A percentile compares a stretch with the other conserved stretches of the same genome.
These are phyloP conservation scores for Pholis gunnellus DNA, from an alignment of 2,113 vertebrate genomes.

Conservation along the genomic window DNA sequence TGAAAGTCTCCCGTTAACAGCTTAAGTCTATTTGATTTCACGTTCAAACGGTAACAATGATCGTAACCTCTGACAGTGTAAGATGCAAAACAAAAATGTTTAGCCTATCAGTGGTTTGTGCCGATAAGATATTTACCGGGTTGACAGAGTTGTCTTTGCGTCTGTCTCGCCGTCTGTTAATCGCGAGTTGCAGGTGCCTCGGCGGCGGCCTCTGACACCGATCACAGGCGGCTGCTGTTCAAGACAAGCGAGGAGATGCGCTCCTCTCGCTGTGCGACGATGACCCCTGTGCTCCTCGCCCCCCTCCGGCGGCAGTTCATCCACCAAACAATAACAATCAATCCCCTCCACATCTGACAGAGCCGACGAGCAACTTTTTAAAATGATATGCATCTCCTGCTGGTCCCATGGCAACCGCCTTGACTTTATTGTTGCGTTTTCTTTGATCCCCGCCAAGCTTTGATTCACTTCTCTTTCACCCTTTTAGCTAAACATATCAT, in stretches of 20 bases:
- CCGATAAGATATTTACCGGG: constrained; percentile 72
- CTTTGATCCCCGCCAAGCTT: constrained; percentile 86
- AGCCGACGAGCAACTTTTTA: constrained; percentile 78
- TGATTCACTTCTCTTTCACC: constrained; percentile 87
- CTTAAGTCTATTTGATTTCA: constrained; percentile 74
- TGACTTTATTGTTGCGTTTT: constrained; percentile 85
- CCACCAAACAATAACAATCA: constrained; percentile 85
- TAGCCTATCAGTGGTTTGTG: constrained; percentile 71
- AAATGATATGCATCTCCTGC: constrained; percentile 88
- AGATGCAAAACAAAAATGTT: constrained; percentile 78
- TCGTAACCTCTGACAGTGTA: constrained; percentile 62
- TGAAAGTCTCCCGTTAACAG: constrained; percentile 65
- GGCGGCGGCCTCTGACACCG: constrained; percentile 60
- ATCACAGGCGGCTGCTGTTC: constrained; percentile 73
- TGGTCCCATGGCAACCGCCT: constrained; percentile 87
- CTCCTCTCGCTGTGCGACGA: constrained; percentile 73
- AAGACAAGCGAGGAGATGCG: constrained; percentile 68
- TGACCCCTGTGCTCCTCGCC: constrained; percentile 77
- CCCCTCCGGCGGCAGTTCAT: constrained; percentile 73
- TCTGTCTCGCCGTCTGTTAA: constrained; percentile 73
- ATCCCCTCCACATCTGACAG: constrained; percentile 81
- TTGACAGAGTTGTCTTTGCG: constrained; percentile 70
- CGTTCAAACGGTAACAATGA: constrained; percentile 62
- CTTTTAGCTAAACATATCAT: constrained; percentile 90
- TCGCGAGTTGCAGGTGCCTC: constrained; percentile 60